These are phyloP conservation scores for Lepidurus packardi DNA, from an alignment of 1,140 invertebrate genomes.

Conservation along the genomic window DNA sequence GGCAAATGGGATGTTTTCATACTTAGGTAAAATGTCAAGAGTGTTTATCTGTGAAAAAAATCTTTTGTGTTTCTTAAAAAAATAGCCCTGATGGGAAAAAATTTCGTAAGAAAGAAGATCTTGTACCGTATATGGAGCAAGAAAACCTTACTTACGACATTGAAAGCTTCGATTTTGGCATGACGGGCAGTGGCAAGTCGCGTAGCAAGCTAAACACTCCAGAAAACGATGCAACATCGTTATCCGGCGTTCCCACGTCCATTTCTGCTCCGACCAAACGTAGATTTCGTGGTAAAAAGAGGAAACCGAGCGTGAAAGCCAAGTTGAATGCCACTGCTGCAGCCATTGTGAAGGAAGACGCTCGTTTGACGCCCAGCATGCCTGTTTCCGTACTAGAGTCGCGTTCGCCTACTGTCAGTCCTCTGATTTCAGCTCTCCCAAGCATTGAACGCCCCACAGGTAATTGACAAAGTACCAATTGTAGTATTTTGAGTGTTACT, in stretches of 20 bases:
- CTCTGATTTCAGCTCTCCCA: background rate
- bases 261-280: background rate
- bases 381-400: background rate
- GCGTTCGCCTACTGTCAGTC: background rate
- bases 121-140: slow-evolving; percentile 53
- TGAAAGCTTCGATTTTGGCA: slow-evolving; percentile 57
- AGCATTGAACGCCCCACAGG: background rate
- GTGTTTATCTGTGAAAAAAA: slow-evolving; percentile 2
- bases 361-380: background rate
- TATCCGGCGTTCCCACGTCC: background rate
- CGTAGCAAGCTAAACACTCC: background rate
- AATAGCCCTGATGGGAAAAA: slow-evolving; percentile 55
- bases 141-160: slow-evolving; percentile 47
- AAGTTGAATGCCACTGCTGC: background rate
- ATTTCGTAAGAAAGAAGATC: slow-evolving; percentile 56
- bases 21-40: slow-evolving; percentile 49
- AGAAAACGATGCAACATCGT: background rate
- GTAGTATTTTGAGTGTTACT: slow-evolving; percentile 28
- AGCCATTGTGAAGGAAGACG: background rate
- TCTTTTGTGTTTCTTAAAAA: slow-evolving; percentile 33
- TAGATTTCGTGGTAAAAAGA: background rate
- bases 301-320: background rate
- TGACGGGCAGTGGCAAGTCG: slow-evolving; percentile 51
- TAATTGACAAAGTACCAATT: background rate
- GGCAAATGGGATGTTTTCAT: slow-evolving; percentile 76